These are phyloP conservation scores for Acromyrmex heyeri DNA, from an alignment of 1,140 invertebrate genomes.

Conservation along the genomic window DNA sequence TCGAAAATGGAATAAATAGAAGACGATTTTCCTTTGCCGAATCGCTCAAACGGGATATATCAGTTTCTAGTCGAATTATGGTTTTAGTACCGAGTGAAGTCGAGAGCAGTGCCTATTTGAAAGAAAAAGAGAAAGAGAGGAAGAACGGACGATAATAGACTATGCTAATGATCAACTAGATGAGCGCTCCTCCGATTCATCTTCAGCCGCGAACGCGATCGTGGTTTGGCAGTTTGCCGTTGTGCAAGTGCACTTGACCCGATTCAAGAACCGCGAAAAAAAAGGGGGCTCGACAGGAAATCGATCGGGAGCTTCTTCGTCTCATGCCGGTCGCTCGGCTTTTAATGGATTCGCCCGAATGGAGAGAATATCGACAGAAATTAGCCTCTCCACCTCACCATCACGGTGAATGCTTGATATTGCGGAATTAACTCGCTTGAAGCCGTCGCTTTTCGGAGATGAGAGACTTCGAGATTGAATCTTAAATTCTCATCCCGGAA, in stretches of 20 bases:
- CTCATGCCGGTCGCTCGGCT: background rate
- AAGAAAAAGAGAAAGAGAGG: background rate
- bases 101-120: conserved; percentile 24
- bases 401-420: conserved; percentile 48
- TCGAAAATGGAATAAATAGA: conserved; percentile 69
- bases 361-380: conserved; percentile 53
- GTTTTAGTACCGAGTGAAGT: conserved; percentile 51
- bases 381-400: conserved; percentile 38
- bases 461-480: conserved; percentile 40
- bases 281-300: conserved; percentile 20
- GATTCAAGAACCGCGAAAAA: conserved; percentile 36
- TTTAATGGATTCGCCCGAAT: conserved; percentile 43
- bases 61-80: conserved; percentile 62
- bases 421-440: conserved; percentile 38
- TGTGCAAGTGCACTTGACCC: conserved; percentile 54
- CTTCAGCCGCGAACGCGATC: conserved; percentile 35
- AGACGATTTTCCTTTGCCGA: conserved; percentile 27
- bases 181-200: conserved; percentile 45
- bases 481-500: background rate
- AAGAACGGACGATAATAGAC: conserved; percentile 30
- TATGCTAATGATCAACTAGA: conserved; percentile 52
- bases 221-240: conserved; percentile 64
- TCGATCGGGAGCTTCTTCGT: conserved; percentile 47
- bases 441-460: conserved; percentile 29
- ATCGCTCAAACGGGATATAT: conserved; percentile 65